Percentiles rank a stretch among this genome's conserved stretches.
These are phyloP conservation scores for Pyrocoelia pectoralis DNA, from an alignment of 2,888 invertebrate species.

Conservation along the genomic window DNA sequence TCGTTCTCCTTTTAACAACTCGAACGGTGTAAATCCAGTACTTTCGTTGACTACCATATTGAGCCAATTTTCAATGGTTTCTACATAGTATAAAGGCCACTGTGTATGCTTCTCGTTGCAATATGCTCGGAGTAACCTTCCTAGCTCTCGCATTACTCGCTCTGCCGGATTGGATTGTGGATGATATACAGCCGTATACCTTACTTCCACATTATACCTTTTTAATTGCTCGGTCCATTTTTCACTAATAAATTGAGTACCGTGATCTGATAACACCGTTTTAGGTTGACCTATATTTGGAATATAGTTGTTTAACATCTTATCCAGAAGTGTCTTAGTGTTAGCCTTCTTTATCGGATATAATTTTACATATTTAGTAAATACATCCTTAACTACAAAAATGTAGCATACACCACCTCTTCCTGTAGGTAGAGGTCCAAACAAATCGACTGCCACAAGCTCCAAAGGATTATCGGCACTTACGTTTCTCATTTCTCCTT, in stretches of 20 bases:
- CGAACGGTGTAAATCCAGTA: too few relatives aligned
- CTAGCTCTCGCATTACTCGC: constrained; percentile 3
- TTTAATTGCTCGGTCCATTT: neutral
- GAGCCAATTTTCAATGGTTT: neutral
- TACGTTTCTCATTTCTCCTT: neutral
- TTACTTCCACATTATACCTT: neutral
- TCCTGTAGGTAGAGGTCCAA: constrained; percentile 17
- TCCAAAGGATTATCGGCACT: neutral
- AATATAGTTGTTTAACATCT: neutral
- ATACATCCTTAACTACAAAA: constrained; percentile 29
- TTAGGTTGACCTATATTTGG: neutral
- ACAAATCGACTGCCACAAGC: constrained; percentile 14
- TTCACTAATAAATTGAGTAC: neutral
- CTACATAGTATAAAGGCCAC: neutral
- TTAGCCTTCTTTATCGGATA: too few relatives aligned
- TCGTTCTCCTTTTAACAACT: too few relatives aligned
- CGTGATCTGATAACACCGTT: neutral
- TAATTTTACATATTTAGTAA: too few relatives aligned
- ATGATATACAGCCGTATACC: neutral
- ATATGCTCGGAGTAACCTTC: neutral
- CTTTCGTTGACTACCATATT: too few relatives aligned
- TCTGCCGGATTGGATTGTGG: constrained; percentile 5
- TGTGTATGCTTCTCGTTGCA: constrained; percentile 7
- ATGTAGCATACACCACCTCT: constrained; percentile 17
- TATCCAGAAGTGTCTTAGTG: neutral